phyloP scores from a whole-genome alignment of 2,797 vertebrate genomes.

The Danionella dracula region DNA sequence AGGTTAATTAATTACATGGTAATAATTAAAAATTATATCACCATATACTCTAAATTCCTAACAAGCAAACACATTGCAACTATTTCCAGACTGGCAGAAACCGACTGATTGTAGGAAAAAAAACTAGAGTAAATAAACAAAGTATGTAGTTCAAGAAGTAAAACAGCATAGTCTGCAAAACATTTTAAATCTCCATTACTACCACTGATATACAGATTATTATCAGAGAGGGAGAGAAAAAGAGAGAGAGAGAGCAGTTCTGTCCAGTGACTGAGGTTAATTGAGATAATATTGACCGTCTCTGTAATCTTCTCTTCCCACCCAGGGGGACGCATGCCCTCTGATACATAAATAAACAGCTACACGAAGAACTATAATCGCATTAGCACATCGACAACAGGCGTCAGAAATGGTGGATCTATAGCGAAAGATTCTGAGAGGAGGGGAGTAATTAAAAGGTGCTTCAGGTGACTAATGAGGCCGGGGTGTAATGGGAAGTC shows the following conservation, averaged over 20 bases:
- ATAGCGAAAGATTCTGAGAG: slow-evolving; percentile 65
- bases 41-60: too few relatives aligned
- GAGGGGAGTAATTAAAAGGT: slow-evolving; percentile 88
- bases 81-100: too few relatives aligned
- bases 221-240: too few relatives aligned
- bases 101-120: too few relatives aligned
- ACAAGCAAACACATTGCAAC: too few relatives aligned
- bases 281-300: slow-evolving; percentile 82
- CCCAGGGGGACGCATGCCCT: slow-evolving; percentile 63
- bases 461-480: slow-evolving; percentile 91
- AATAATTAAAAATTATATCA: too few relatives aligned
- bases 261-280: slow-evolving; percentile 71
- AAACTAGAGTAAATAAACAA: too few relatives aligned
- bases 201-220: too few relatives aligned
- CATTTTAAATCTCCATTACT: too few relatives aligned
- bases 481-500: slow-evolving; percentile 78
- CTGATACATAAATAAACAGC: slow-evolving; percentile 73
- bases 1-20: too few relatives aligned
- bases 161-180: too few relatives aligned
- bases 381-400: slow-evolving; percentile 68
- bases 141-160: too few relatives aligned
- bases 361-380: slow-evolving; percentile 75
- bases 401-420: slow-evolving; percentile 58
- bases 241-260: slow-evolving; percentile 50
- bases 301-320: slow-evolving; percentile 61